Evolutionary conservation across 2,888 invertebrate species (phyloP).

Genomic region (Lycocerus yunnanus): DNA sequence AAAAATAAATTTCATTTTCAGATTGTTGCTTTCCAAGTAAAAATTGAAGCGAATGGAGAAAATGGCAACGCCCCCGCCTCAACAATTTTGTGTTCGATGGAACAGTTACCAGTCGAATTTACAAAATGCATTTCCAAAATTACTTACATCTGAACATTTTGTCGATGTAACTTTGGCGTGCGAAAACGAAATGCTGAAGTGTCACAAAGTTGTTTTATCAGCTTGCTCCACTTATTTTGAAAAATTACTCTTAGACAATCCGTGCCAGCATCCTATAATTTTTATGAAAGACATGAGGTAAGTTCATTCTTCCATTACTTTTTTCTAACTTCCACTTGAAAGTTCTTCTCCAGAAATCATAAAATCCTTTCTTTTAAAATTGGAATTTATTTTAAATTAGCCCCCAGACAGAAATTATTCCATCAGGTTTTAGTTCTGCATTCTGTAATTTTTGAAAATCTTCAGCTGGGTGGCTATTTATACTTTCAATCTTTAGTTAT

Average conservation of each 20-base stretch:
- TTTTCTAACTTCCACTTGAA: not conserved
- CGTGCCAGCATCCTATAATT: slow-evolving; percentile 84
- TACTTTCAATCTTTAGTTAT: too few species aligned
- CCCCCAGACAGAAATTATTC: too few species aligned
- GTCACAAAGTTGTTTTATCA: slow-evolving; percentile 84
- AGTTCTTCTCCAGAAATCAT: too few species aligned
- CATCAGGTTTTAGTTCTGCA: too few species aligned
- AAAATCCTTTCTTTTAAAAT: too few species aligned
- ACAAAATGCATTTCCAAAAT: slow-evolving; percentile 75
- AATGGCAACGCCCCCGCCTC: slow-evolving; percentile 55
- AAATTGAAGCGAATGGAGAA: not conserved
- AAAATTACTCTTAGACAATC: slow-evolving; percentile 77
- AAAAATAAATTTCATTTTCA: not conserved
- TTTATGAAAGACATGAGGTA: slow-evolving; percentile 82
- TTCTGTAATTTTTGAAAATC: too few species aligned
- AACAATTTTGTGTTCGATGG: slow-evolving; percentile 79
- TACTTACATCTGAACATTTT: slow-evolving; percentile 79
- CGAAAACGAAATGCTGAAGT: slow-evolving; percentile 82
- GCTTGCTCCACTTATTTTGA: slow-evolving; percentile 87
- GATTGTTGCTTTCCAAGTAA: not conserved
- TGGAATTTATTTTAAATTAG: too few species aligned
- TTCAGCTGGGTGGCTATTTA: too few species aligned
- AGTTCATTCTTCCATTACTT: slow-evolving; percentile 29
- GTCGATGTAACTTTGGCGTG: slow-evolving; percentile 89
- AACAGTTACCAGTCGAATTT: slow-evolving; percentile 82